Conservation (phyloP, 2,888 invertebrate genomes). For the Lacanobia oleracea region DNA sequence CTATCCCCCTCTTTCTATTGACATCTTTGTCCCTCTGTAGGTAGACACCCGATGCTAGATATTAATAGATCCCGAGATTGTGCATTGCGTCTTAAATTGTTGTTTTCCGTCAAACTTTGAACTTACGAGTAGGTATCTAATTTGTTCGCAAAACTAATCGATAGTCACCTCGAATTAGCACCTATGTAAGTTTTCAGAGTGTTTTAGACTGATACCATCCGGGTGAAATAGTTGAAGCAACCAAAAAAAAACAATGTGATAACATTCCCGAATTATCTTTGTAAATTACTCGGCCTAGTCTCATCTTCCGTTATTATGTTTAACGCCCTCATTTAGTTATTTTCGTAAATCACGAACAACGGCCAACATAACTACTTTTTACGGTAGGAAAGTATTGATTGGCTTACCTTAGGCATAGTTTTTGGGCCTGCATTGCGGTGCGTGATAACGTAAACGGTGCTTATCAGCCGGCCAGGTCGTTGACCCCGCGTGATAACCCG, state of each 20-base stretch:
- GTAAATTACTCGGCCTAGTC: neutral
- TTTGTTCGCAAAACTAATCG: neutral
- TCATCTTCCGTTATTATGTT: conserved; percentile 15
- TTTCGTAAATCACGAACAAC: conserved; percentile 29
- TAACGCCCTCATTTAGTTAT: conserved; percentile 11
- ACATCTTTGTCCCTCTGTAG: conserved; percentile 29
- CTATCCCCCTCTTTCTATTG: conserved; percentile 27
- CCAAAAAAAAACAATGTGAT: conserved; percentile 15
- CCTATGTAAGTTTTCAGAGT: neutral
- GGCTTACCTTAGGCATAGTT: conserved; percentile 74
- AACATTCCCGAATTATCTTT: conserved; percentile 16
- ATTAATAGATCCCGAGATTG: conserved; percentile 41
- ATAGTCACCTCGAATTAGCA: neutral
- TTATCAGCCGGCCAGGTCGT: conserved; percentile 80
- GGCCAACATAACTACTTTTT: conserved; percentile 8
- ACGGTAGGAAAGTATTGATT: conserved; percentile 74
- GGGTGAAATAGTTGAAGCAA: conserved; percentile 1
- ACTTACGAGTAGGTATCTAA: neutral
- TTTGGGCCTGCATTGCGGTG: conserved; percentile 87
- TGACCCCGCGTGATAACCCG: conserved; percentile 79
- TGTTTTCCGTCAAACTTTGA: neutral
- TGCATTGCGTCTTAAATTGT: conserved; percentile 1
- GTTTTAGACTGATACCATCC: conserved; percentile 4
- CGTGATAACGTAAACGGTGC: conserved; percentile 81
- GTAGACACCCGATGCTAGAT: conserved; percentile 22